phyloP scores from a whole-genome alignment of 1,140 invertebrate species.

The Papilio glaucus region DNA sequence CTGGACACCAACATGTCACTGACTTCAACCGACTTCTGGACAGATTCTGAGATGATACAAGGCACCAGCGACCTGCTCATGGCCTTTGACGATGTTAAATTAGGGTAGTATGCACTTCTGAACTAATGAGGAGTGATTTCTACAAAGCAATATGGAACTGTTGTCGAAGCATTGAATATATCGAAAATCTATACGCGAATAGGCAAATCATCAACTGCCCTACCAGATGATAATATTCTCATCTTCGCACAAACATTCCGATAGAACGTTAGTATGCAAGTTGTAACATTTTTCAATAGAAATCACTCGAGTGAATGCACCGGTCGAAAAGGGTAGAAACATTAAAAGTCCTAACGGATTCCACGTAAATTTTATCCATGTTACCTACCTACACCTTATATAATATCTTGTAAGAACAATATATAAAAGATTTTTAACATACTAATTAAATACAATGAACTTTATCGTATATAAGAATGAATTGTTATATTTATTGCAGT shows the following conservation, averaged over 20 bases:
- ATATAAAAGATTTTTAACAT: not conserved
- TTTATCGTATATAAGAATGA: conserved; percentile 40
- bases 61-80: conserved; percentile 67
- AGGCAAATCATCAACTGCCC: not conserved
- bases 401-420: conserved; percentile 4
- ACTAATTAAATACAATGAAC: conserved; percentile 29
- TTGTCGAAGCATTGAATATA: conserved; percentile 41
- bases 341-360: conserved; percentile 60
- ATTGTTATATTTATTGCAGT: conserved; percentile 41
- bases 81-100: conserved; percentile 74
- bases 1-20: conserved; percentile 62
- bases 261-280: conserved; percentile 44
- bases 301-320: conserved; percentile 74
- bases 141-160: conserved; percentile 45
- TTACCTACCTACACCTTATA: conserved; percentile 30
- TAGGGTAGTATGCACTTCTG: conserved; percentile 45
- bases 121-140: conserved; percentile 67
- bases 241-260: conserved; percentile 61
- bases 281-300: conserved; percentile 50
- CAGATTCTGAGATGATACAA: conserved; percentile 68
- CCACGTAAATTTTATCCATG: conserved; percentile 51
- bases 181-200: conserved; percentile 5
- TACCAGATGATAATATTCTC: conserved; percentile 38
- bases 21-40: conserved; percentile 67
- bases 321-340: conserved; percentile 55